Base-by-base conservation (phyloP, 1,140 invertebrate genomes). In the Tetramorium simillimum region DNA sequence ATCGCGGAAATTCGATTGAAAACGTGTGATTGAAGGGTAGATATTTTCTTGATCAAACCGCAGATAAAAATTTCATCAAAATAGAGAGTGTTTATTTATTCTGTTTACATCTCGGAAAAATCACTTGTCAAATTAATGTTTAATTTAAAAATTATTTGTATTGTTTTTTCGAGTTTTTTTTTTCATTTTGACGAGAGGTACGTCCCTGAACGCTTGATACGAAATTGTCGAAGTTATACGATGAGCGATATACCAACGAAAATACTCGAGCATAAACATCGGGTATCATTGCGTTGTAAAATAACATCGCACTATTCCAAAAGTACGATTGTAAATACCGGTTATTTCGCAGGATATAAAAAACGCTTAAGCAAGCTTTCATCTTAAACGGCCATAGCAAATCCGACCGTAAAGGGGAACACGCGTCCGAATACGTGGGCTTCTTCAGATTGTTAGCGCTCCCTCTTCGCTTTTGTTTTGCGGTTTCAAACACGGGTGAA, bases 361-460 rank as follows among this genome's bases (percentile, higher is more conserved):
- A 46, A 81, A 73, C 69, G 53, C n/a, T 82, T 46, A 72, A 82
- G 24, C 18, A 65, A 65, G 49, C 67, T 82, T 84, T 82, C 9
- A 21, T 5, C 24, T 73, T 58, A 73, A 84, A 46, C 49, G 28
- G 24, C 14, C 18, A n/a, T 53, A 46, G 43, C 33, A 21, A 75
- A 60, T 60, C 72, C 49, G 65, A 28, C 63, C 28, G 0, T 18
- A 62, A 69, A 16, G 12, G 4, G n/a, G 12, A 84, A 84, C 40
- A 43, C 80, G 80, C 40, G 49, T 70, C 24, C 63, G 51, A 56
- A 73, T 84, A 46, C 43, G 18, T 72, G 33, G 40, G 46, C 40
- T 33, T 60, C 60, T 58, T 58, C 53, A 2, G n/a, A 58, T 24
- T 46, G 53, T 18, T 46, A 56, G n/a, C 18, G 21, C 40, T 24